Conservation (phyloP, 2,888 invertebrate genomes). For the Bruchidius siliquastri region DNA sequence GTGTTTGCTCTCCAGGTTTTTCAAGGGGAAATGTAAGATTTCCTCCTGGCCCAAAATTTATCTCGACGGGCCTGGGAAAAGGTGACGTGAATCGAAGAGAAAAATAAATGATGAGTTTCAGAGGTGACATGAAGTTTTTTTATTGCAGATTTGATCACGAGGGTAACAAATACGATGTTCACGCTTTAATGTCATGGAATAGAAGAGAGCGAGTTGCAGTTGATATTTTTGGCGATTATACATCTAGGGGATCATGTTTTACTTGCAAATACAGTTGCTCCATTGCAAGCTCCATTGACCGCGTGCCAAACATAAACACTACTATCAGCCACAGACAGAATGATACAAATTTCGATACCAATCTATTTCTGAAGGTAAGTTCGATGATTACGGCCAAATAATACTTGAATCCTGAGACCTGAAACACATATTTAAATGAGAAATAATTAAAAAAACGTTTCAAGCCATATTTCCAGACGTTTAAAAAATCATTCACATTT, state of each 20-base stretch:
- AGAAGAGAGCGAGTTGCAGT: conserved; percentile 55
- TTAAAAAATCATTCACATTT: too few species aligned
- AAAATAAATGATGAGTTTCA: too few species aligned
- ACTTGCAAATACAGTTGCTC: conserved; percentile 52
- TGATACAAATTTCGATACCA: conserved; percentile 49
- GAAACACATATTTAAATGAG: too few species aligned
- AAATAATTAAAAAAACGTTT: too few species aligned
- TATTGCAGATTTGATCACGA: conserved; percentile 50
- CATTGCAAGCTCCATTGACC: conserved; percentile 55
- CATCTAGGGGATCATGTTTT: conserved; percentile 43
- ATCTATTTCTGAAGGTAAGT: conserved; percentile 50
- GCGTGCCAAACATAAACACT: conserved; percentile 55
- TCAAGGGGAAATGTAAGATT: too few species aligned
- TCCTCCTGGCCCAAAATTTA: too few species aligned
- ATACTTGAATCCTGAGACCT: too few species aligned
- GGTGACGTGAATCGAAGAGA: too few species aligned
- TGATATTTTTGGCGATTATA: conserved; percentile 52
- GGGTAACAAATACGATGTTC: conserved; percentile 50
- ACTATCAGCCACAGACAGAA: conserved; percentile 55
- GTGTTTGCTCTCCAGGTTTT: too few species aligned
- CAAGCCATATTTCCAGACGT: too few species aligned
- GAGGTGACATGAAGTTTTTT: background rate
- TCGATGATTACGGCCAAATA: background rate
- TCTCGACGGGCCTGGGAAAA: too few species aligned
- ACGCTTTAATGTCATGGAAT: conserved; percentile 58